A percentile compares a stretch with the other conserved stretches of the same genome.
Evolutionary conservation across 1,140 invertebrate genomes (phyloP).

Genomic region (Eumaeus atala): DNA sequence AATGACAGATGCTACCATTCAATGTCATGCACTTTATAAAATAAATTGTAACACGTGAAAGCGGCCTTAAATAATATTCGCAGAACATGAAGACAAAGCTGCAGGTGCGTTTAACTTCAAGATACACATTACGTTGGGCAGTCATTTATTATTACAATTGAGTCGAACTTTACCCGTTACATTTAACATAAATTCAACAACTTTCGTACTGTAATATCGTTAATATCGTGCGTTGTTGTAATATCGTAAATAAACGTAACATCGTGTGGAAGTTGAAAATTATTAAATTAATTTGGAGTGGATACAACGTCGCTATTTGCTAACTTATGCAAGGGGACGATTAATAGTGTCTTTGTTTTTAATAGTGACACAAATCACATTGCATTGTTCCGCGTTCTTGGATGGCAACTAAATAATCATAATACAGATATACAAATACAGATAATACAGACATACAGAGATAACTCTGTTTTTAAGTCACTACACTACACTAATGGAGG

Average conservation of each 20-base stretch:
- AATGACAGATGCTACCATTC: too few relatives aligned
- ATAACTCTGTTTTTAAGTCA: too few relatives aligned
- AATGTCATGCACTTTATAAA: too few relatives aligned
- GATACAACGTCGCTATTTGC: not conserved
- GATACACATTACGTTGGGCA: constrained; percentile 7
- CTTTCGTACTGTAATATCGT: constrained; percentile 4
- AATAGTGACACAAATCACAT: too few relatives aligned
- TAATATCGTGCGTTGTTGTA: constrained; percentile 11
- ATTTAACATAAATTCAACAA: constrained; percentile 6
- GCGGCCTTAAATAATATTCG: constrained; percentile 1
- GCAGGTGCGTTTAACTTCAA: constrained; percentile 9
- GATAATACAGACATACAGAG: too few relatives aligned
- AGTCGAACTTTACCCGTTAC: constrained; percentile 3
- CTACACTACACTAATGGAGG: too few relatives aligned
- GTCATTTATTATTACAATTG: constrained; percentile 6
- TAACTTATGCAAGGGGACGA: too few relatives aligned
- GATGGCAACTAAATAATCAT: too few relatives aligned
- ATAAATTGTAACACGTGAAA: not conserved
- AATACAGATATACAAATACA: too few relatives aligned
- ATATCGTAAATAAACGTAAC: constrained; percentile 9
- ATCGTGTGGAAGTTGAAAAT: constrained; percentile 5
- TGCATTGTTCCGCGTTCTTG: too few relatives aligned
- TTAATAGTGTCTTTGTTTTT: too few relatives aligned
- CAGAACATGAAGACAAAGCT: not conserved
- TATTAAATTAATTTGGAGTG: constrained; percentile 7